phyloP scores from a whole-genome alignment of 1,140 invertebrate genomes.

The Hycleus phaleratus region DNA sequence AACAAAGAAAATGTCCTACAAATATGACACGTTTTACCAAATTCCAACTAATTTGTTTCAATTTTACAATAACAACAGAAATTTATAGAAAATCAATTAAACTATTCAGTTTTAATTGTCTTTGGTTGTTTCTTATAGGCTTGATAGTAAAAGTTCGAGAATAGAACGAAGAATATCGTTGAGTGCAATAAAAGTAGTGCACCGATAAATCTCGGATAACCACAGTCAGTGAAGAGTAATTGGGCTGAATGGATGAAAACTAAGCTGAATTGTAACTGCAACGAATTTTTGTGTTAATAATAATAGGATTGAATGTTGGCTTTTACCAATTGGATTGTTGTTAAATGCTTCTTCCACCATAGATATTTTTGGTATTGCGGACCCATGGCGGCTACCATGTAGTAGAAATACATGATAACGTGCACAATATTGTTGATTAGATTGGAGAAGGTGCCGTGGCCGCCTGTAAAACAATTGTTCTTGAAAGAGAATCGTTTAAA shows the following conservation, averaged over 20 bases:
- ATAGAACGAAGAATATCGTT: slow-evolving; percentile 83
- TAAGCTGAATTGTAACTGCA: slow-evolving; percentile 65
- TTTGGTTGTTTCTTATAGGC: slow-evolving; percentile 51
- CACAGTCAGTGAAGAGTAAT: slow-evolving; percentile 64
- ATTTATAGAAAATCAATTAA: not conserved
- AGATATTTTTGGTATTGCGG: slow-evolving; percentile 85
- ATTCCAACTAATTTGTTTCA: too few species aligned
- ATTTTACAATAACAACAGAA: slow-evolving; percentile 1
- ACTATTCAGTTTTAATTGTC: slow-evolving; percentile 20
- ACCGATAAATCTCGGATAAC: slow-evolving; percentile 68
- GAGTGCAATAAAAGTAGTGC: slow-evolving; percentile 75
- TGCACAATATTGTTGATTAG: slow-evolving; percentile 91
- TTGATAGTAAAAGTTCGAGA: slow-evolving; percentile 85
- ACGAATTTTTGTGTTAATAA: slow-evolving; percentile 12
- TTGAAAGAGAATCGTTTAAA: too few species aligned
- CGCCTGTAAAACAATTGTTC: slow-evolving; percentile 50
- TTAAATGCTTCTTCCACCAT: slow-evolving; percentile 95
- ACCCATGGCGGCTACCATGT: slow-evolving; percentile 85
- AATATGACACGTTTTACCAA: too few species aligned
- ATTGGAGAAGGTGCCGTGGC: slow-evolving; percentile 86
- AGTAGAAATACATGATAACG: slow-evolving; percentile 91
- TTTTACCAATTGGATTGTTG: slow-evolving; percentile 78
- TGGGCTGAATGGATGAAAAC: slow-evolving; percentile 71
- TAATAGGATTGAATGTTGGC: slow-evolving; percentile 28
- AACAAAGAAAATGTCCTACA: too few species aligned